A percentile compares a stretch with the other conserved stretches of the same genome.
Evolutionary conservation across 2,113 vertebrate species (phyloP).

Genomic region (Eulemur rufifrons): DNA sequence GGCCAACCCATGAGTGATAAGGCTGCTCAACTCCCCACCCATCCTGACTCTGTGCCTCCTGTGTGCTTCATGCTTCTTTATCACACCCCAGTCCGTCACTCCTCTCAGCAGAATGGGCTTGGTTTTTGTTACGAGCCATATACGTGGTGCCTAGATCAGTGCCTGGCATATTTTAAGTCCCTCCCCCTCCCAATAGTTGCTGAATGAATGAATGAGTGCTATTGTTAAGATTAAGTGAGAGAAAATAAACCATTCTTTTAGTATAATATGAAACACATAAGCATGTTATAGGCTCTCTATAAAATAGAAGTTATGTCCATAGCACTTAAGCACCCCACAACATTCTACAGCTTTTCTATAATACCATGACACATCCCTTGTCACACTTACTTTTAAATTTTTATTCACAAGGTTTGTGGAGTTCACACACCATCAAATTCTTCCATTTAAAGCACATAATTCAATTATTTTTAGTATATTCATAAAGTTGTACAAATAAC

Average conservation of each 20-base stretch:
- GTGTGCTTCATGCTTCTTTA: background rate
- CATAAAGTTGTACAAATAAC: background rate
- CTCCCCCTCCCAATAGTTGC: rapidly evolving
- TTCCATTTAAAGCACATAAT: background rate
- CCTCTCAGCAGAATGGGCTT: background rate
- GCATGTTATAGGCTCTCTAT: background rate
- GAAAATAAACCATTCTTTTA: background rate
- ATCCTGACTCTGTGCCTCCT: background rate
- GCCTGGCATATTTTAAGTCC: background rate
- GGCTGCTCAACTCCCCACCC: background rate
- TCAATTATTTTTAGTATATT: background rate
- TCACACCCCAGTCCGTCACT: background rate
- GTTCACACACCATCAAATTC: background rate
- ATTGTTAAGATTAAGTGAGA: background rate
- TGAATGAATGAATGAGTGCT: background rate
- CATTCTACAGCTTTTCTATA: background rate
- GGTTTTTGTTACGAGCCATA: background rate
- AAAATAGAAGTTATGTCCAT: background rate
- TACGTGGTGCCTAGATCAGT: background rate
- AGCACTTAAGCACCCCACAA: background rate
- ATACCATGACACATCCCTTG: background rate
- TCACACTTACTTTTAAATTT: background rate
- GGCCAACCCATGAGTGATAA: background rate
- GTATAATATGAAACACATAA: background rate
- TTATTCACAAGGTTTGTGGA: background rate